These are phyloP conservation scores for Tetragonula clypearis DNA, from an alignment of 1,140 invertebrate species.

Conservation along the genomic window DNA sequence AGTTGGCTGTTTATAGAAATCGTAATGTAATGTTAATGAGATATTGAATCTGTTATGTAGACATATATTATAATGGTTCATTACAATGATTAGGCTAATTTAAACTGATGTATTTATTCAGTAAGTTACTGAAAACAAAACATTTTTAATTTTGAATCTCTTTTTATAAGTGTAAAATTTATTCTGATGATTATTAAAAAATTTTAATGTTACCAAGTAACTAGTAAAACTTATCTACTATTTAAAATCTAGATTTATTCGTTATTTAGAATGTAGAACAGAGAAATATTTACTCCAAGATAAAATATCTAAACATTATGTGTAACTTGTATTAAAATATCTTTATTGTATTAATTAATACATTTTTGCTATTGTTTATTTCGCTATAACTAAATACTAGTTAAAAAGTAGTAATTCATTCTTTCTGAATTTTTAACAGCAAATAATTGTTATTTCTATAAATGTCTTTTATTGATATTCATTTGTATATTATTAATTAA, in stretches of 20 bases:
- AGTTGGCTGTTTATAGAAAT: slow-evolving; percentile 60
- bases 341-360: slow-evolving; percentile 25
- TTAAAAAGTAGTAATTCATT: not conserved
- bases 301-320: slow-evolving; percentile 8
- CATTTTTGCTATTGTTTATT: slow-evolving; percentile 12
- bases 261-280: slow-evolving; percentile 9
- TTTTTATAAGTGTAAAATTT: slow-evolving; percentile 19
- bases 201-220: slow-evolving; percentile 34
- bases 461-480: slow-evolving; percentile 1
- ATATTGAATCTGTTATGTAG: slow-evolving; percentile 51
- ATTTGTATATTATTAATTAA: not conserved
- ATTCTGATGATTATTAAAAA: slow-evolving; percentile 17
- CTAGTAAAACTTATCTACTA: slow-evolving; percentile 28
- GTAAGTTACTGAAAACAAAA: slow-evolving; percentile 15
- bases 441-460: not conserved
- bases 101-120: slow-evolving; percentile 46
- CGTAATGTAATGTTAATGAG: slow-evolving; percentile 50
- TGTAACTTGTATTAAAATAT: slow-evolving; percentile 21
- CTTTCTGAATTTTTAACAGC: not conserved
- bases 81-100: slow-evolving; percentile 21
- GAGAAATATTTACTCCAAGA: slow-evolving; percentile 24
- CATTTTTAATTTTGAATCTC: slow-evolving; percentile 35
- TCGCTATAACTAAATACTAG: not conserved
- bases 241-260: slow-evolving; percentile 18
- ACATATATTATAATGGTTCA: slow-evolving; percentile 48